Evolutionary conservation across 2,888 invertebrate genomes (phyloP).

Genomic region (Pristionchus exspectatus): DNA sequence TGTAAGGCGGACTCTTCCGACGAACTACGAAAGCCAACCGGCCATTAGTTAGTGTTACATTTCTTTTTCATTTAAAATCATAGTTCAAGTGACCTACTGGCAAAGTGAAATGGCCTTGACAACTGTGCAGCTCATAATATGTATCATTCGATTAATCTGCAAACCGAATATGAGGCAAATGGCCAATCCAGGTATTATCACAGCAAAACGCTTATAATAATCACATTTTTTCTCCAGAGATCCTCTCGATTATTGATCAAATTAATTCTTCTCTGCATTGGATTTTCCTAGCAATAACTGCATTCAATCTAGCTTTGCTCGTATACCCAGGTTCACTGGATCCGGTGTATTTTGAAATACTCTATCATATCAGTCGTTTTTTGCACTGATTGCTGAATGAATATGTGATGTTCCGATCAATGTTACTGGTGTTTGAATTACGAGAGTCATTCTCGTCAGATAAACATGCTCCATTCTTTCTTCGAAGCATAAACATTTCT

Average conservation of each 20-base stretch:
- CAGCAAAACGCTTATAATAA: background rate
- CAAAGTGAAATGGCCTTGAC: background rate
- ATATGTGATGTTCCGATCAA: background rate
- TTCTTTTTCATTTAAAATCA: too few species aligned
- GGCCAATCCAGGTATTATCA: background rate
- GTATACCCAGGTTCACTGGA: background rate
- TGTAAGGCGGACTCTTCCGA: background rate
- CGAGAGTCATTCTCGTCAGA: background rate
- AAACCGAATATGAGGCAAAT: background rate
- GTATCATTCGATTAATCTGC: background rate
- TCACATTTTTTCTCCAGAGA: background rate
- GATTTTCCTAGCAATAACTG: background rate
- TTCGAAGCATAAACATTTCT: background rate
- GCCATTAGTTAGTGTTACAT: background rate
- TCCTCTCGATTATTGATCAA: background rate
- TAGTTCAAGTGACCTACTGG: background rate
- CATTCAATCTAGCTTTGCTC: background rate
- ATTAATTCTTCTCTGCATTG: background rate
- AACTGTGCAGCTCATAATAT: background rate
- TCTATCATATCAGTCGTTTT: background rate
- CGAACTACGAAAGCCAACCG: background rate
- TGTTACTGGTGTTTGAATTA: background rate
- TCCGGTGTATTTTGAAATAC: too few species aligned
- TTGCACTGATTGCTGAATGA: background rate
- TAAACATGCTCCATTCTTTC: background rate